Percentiles rank a stretch among this genome's conserved stretches.
phyloP scores from a whole-genome alignment of 1,140 invertebrate genomes.

The Drosophila littoralis region DNA sequence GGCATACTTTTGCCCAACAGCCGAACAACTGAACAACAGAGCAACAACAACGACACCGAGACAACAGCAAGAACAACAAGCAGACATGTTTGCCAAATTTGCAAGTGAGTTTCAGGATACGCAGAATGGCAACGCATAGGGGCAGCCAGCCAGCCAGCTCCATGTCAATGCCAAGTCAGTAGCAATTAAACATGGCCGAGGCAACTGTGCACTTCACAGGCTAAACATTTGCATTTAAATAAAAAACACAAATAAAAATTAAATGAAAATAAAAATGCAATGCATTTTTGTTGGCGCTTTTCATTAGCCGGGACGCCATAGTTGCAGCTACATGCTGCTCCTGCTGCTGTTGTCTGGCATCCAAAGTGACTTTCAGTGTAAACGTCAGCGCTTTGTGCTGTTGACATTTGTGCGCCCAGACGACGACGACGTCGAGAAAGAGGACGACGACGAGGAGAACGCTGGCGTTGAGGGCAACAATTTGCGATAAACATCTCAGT shows the following conservation, averaged over 20 bases:
- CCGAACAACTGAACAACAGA: slow-evolving; percentile 16
- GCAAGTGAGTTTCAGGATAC: slow-evolving; percentile 10
- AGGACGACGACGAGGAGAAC: slow-evolving; percentile 7
- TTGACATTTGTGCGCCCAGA: slow-evolving; percentile 79
- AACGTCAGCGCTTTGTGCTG: slow-evolving; percentile 79
- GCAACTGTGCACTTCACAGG: slow-evolving; percentile 12
- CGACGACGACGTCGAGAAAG: slow-evolving; percentile 34
- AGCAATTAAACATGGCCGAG: slow-evolving; percentile 60
- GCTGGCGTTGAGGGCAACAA: slow-evolving; percentile 65
- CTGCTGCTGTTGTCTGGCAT: slow-evolving; percentile 52
- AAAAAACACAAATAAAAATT: slow-evolving; percentile 24
- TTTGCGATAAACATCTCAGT: slow-evolving; percentile 81
- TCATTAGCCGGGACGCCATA: slow-evolving; percentile 61
- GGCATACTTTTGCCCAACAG: slow-evolving; percentile 62
- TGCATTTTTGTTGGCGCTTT: slow-evolving; percentile 69
- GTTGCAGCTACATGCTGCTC: neutral
- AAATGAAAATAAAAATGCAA: slow-evolving; percentile 68
- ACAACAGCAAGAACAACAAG: slow-evolving; percentile 18
- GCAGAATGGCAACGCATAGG: neutral
- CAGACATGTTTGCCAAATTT: slow-evolving; percentile 70
- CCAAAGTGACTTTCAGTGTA: slow-evolving; percentile 82
- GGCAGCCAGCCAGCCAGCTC: slow-evolving; percentile 4
- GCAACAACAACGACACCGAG: slow-evolving; percentile 16
- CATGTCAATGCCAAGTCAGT: slow-evolving; percentile 51
- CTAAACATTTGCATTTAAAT: slow-evolving; percentile 78